A percentile compares a stretch with the other conserved stretches of the same genome.
These are phyloP conservation scores for Notodonta ziczac DNA, from an alignment of 2,888 invertebrate species.

Conservation along the genomic window DNA sequence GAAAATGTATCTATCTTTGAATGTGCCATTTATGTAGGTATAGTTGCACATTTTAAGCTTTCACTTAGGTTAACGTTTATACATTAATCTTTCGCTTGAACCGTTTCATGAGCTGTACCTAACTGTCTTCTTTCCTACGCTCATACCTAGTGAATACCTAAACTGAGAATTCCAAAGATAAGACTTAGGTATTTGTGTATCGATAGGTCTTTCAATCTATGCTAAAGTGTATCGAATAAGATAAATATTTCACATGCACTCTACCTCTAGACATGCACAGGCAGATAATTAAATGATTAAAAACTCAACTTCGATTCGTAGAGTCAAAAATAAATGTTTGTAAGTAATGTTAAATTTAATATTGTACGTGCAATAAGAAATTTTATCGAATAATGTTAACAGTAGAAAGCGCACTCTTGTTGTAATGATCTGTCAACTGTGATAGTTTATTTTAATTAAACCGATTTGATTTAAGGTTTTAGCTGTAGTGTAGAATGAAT, in stretches of 20 bases:
- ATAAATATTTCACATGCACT: constrained; percentile 15
- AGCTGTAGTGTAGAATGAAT: constrained; percentile 16
- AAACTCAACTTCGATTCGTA: constrained; percentile 1
- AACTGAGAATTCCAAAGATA: constrained; percentile 63
- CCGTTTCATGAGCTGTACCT: constrained; percentile 54
- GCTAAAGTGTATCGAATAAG: constrained; percentile 20
- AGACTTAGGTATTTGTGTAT: constrained; percentile 49
- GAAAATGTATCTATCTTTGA: constrained; percentile 30
- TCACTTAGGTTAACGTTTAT: constrained; percentile 29
- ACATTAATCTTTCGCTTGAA: constrained; percentile 32
- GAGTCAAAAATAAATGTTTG: constrained; percentile 18
- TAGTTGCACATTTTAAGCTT: constrained; percentile 46
- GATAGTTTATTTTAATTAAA: constrained; percentile 39
- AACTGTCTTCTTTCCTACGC: constrained; percentile 43
- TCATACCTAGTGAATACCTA: constrained; percentile 51
- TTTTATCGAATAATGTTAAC: constrained; percentile 28
- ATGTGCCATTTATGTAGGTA: constrained; percentile 41
- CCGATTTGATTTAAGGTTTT: constrained; percentile 14
- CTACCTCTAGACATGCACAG: constrained; percentile 10
- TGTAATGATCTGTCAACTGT: constrained; percentile 53
- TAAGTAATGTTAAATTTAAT: constrained; percentile 20
- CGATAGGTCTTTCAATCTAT: constrained; percentile 28
- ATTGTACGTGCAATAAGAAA: constrained; percentile 37
- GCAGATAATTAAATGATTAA: constrained; percentile 11
- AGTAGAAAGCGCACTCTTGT: constrained; percentile 33